Conservation (phyloP, 2,888 invertebrate genomes). For the Latheticus oryzae region DNA sequence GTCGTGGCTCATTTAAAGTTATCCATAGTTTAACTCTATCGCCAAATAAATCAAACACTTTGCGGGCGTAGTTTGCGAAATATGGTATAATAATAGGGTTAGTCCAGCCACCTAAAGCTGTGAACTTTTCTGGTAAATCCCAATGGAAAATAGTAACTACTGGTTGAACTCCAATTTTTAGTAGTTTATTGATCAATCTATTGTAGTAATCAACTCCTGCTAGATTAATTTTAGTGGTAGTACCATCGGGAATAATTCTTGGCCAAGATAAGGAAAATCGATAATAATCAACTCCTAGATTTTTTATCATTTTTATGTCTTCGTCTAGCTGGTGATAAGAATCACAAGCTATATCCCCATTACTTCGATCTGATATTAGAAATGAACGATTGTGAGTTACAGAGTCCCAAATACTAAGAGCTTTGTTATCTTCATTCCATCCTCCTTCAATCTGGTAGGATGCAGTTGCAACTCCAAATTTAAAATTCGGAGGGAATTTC, state of each 20-base stretch:
- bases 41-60: constrained; percentile 69
- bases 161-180: constrained; percentile 65
- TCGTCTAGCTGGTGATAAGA: constrained; percentile 73
- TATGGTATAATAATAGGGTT: constrained; percentile 72
- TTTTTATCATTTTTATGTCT: constrained; percentile 70
- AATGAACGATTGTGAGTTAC: constrained; percentile 45
- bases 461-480: constrained; percentile 45
- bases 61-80: constrained; percentile 71
- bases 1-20: constrained; percentile 72
- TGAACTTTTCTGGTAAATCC: constrained; percentile 45
- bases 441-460: constrained; percentile 47
- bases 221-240: constrained; percentile 72
- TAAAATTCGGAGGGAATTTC: constrained; percentile 41
- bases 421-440: constrained; percentile 44
- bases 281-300: constrained; percentile 69
- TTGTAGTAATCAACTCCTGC: constrained; percentile 80
- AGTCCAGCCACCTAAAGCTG: constrained; percentile 73
- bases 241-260: constrained; percentile 69
- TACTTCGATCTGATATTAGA: constrained; percentile 69
- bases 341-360: constrained; percentile 73
- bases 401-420: constrained; percentile 41
- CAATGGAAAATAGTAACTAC: constrained; percentile 53
- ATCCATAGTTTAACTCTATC: constrained; percentile 72
- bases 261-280: constrained; percentile 55
- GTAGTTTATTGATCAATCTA: constrained; percentile 77